Conservation (phyloP, 2,797 vertebrate genomes). For the Enteromius anoplus region DNA sequence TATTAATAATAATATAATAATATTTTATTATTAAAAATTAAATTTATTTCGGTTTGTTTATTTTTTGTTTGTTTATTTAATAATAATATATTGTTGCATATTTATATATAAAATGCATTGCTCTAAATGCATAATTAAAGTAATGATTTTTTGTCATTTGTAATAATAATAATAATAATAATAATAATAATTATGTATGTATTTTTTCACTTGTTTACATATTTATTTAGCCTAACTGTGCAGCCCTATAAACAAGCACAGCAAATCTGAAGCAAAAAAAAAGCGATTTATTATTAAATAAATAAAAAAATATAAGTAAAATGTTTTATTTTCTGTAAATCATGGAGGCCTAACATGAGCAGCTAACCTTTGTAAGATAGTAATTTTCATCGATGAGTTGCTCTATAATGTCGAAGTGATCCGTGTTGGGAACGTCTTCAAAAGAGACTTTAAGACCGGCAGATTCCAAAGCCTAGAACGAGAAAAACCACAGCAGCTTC, state of each 20-base stretch:
- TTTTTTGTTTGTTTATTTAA: background rate
- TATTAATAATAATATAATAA: too few species aligned
- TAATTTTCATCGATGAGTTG: constrained; percentile 75
- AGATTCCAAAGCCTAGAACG: constrained; percentile 68
- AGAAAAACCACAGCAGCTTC: background rate
- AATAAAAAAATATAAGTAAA: background rate
- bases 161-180: background rate
- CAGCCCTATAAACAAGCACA: background rate
- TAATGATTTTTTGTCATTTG: background rate
- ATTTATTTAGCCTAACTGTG: too few species aligned
- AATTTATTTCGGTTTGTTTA: background rate
- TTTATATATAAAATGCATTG: background rate
- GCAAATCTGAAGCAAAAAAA: background rate
- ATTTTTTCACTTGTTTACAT: too few species aligned
- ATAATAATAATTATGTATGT: too few species aligned
- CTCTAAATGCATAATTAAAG: background rate
- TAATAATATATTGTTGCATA: background rate
- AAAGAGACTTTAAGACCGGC: constrained; percentile 73
- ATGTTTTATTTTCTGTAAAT: background rate
- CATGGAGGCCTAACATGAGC: background rate
- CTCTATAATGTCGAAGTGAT: constrained; percentile 81
- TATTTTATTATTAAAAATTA: background rate
- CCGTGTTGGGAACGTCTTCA: constrained; percentile 76
- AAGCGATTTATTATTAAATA: background rate
- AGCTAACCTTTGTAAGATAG: constrained; percentile 75